Conservation (phyloP, 2,113 vertebrate species). For the Megaceryle torquata region DNA sequence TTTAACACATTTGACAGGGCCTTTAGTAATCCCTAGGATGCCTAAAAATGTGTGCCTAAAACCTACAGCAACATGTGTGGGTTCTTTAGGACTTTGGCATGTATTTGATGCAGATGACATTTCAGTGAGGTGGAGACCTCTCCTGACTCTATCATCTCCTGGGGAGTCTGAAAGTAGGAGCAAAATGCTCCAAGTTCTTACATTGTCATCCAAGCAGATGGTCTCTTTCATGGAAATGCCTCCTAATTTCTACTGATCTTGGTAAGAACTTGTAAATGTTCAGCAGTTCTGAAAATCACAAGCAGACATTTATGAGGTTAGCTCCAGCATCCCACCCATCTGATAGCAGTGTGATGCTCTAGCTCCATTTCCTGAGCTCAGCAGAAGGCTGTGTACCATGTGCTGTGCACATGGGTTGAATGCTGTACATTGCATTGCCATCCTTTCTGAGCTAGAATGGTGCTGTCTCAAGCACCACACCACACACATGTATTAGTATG, state of each 20-base stretch:
- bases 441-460: neutral
- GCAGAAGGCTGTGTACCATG: accelerated
- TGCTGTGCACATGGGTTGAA: neutral
- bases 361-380: neutral
- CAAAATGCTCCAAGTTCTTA: neutral
- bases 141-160: neutral
- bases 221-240: neutral
- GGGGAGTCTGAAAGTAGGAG: neutral
- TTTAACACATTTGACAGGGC: neutral
- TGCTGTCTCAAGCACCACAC: neutral
- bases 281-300: neutral
- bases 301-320: neutral
- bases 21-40: neutral
- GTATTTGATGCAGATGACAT: neutral
- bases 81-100: neutral
- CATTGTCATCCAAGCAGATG: neutral
- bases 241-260: neutral
- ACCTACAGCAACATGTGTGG: neutral
- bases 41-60: neutral
- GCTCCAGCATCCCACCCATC: neutral
- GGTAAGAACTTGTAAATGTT: neutral
- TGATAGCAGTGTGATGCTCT: neutral
- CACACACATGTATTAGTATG: neutral
- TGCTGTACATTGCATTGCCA: accelerated
- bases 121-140: neutral